Base-by-base conservation (phyloP, 2,888 invertebrate species). In the Arctia plantaginis region DNA sequence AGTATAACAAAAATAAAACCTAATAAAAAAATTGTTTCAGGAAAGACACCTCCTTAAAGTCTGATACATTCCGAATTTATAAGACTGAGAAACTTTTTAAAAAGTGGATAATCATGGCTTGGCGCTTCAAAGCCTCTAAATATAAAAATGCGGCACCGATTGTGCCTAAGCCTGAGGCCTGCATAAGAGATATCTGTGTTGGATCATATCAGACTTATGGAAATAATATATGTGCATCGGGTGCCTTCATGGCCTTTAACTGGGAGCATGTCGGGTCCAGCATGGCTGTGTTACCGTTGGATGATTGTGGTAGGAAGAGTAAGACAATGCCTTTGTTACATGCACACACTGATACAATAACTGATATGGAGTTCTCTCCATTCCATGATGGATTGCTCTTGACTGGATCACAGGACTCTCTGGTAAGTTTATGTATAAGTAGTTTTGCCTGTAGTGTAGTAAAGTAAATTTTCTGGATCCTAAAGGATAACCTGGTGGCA, bases 81-180 rank as follows among this genome's bases (percentile, higher is more conserved):
- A 95, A 95, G 94, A 95, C 95, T 95, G 95, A 93, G 85, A 84
- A 89, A 88, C 85, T 91, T 88, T 87, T 75, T 67, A 76, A 79
- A 85, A 90, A 91, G 90, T 93, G 91, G 89, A 89, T 88, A 86
- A 93, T 82, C 85, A 98, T 98, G 98, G 98, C 98, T 94, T 98
- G 98, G 98, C 97, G 99, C 95, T 99, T 99, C 96, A 99, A 99
- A 96, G 98, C 99, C 91, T 99, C 99, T 80, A 99, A 99, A 95
- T 99, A 98, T 95, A 99, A 99, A 97, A 99, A 99, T 97, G 99
- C 99, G 81, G 98, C 98, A 84, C 99, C 99, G 66, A 99, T 99
- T 89, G 98, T 99, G 89, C 99, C 99, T 62, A 99, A 99, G 92
- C 98, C 99, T 77, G 99, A 99, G 96, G 98, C 98, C 83, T 97